These are phyloP conservation scores for Boleophthalmus pectinirostris DNA, from an alignment of 2,113 vertebrate genomes.

Conservation along the genomic window DNA sequence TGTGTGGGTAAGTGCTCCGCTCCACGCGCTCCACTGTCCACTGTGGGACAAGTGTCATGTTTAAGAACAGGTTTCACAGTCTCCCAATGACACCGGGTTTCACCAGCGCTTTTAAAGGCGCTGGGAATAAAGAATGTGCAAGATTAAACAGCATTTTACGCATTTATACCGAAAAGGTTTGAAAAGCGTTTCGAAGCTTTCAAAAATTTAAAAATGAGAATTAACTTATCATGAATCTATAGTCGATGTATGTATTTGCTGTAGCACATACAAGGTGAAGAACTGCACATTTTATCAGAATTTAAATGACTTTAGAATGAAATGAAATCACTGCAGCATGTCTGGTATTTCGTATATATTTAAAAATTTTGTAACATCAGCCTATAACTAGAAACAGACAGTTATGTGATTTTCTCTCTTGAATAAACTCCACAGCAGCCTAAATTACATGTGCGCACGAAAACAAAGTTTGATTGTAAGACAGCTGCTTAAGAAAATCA, in stretches of 20 bases:
- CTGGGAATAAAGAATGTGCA: not conserved
- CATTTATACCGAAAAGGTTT: not conserved
- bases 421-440: not conserved
- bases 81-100: not conserved
- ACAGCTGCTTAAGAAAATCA: not conserved
- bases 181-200: no score
- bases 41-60: not conserved
- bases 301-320: no score
- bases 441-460: not conserved
- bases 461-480: not conserved
- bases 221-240: no score
- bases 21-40: not conserved
- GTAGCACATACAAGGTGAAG: no score
- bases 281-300: no score
- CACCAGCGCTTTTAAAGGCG: not conserved
- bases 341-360: no score
- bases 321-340: no score
- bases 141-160: not conserved
- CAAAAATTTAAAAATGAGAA: no score
- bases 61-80: not conserved
- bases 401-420: no score
- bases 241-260: no score
- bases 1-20: constrained; percentile 89
- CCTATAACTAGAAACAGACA: no score
- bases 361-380: no score